phyloP scores from a whole-genome alignment of 2,888 invertebrate genomes.

The Papilio demoleus region DNA sequence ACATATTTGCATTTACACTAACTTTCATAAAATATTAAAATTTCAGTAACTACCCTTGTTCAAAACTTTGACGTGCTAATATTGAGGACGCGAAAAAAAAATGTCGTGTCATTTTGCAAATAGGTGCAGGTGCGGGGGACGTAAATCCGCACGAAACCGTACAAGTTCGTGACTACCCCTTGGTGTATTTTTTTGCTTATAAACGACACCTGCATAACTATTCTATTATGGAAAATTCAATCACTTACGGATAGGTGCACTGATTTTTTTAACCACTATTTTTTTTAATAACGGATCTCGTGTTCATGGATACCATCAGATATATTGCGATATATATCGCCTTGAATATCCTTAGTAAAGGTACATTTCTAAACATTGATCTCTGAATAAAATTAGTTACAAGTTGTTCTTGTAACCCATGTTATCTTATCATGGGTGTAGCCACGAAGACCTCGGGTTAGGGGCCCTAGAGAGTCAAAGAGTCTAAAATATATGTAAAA shows the following conservation, averaged over 20 bases:
- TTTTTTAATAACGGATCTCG: neutral
- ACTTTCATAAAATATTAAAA: neutral
- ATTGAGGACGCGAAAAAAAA: constrained; percentile 31
- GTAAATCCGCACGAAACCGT: constrained; percentile 43
- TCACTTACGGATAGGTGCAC: constrained; percentile 25
- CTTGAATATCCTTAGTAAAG: neutral
- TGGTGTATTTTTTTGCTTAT: constrained; percentile 36
- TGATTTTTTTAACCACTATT: constrained; percentile 21
- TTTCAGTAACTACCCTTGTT: neutral
- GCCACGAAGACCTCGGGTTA: too few species aligned
- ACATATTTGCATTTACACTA: neutral
- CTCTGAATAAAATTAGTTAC: neutral
- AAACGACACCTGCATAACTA: constrained; percentile 38
- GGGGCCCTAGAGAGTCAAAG: too few species aligned
- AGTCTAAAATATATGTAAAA: too few species aligned
- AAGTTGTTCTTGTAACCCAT: neutral
- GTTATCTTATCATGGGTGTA: too few species aligned
- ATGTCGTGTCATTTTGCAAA: constrained; percentile 38
- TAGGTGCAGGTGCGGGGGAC: constrained; percentile 36
- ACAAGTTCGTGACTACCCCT: constrained; percentile 32
- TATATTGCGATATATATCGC: neutral
- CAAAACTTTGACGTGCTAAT: constrained; percentile 2
- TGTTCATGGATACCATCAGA: neutral
- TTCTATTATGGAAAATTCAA: constrained; percentile 28
- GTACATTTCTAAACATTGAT: neutral